Evolutionary conservation across 2,888 invertebrate species (phyloP), one percentile per base, ranked within the genome.

Genomic region (Amiota minor): DNA sequence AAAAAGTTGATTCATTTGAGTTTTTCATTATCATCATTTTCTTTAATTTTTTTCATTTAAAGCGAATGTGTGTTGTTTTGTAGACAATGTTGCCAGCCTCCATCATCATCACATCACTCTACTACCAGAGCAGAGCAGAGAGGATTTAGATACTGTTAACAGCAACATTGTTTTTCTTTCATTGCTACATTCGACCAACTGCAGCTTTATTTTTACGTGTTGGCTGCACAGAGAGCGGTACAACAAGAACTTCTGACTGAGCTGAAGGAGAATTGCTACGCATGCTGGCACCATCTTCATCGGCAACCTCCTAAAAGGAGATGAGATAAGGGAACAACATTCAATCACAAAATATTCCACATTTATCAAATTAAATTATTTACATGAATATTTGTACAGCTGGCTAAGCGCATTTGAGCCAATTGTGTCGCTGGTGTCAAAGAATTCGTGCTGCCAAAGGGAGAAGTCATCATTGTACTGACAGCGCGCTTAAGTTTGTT

Each of bases 401-500:
- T 95, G 83, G 95, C 95, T 84, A 96, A 92, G 86, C 94, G 92
- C 95, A 96, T 95, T 90, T 96, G 95, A 64, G 95, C 95, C 83
- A 96, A 92, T 90, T 96, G 95, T 78, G 95, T 94, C 76, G 95
- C 93, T 53, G 96, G 95, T 78, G 95, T 95, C 78, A 96, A 91
- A 86, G 95, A 95, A 79, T 95, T 94, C 70, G 95, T 94, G 88
- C 95, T 95, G 81, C 95, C 96, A 90, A 96, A 96, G 12, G 97
- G 97, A 79, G 95, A 95, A 75, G 95, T 95, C 93, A 97, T 97
- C 94, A 97, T 96, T 61, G 97, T 96, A 20, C 98, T 98, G 90
- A 98, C 95, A 47, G 98, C 97, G 74, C 98, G 93, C 90, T 97
- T 97, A 84, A 98, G 90, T 90, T 96, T 97, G 78, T 95, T 96